Base-by-base conservation (phyloP, 2,113 vertebrate genomes). In the Megaceryle torquata region DNA sequence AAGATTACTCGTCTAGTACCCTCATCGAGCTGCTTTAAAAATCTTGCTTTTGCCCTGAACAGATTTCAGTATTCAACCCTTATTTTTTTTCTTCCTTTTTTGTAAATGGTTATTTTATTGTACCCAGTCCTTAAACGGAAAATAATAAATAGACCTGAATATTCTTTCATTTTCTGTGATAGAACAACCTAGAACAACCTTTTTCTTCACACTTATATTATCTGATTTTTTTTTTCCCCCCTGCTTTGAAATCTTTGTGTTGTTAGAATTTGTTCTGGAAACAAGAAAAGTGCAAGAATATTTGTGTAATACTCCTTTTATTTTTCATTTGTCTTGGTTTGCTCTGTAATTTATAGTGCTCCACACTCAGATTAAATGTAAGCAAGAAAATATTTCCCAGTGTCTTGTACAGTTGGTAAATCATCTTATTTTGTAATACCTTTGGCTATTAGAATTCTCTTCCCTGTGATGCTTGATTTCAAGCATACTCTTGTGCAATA, bases 401-500 rank as follows among this genome's bases (percentile, higher is more conserved):
- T 82, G 53, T 39, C 86, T 72, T 31, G 72, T 46, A 11, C 87
- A 64, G 86, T 87, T 91, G 91, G 89, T 97, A 95, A 97, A 95
- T 84, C 81, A 78, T 48, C 69, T 26, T 68, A 79, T 89, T 96
- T 94, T 94, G 95, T 90, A 95, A 95, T 31, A 35, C 10, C 4
- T 81, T 65, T 71, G 69, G 70, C 89, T 72, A 39, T 54, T 37
- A 76, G 86, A 78, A 68, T 43, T 86, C 74, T 69, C 21, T 33
- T 79, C 82, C 86, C 57, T 92, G 63, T 28, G 11, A 54, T 89
- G 82, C 81, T 84, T 84, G 70, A 29, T 83, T 95, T 92, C 91
- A 84, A 41, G 82, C 68, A 48, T 48, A 13, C 93, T 96, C 85
- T 97, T 97, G 89, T 93, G 87, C 91, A 96, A 86, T 37, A 95